These are phyloP conservation scores for Euborellia annulipes DNA, from an alignment of 1,140 invertebrate genomes.

Conservation along the genomic window DNA sequence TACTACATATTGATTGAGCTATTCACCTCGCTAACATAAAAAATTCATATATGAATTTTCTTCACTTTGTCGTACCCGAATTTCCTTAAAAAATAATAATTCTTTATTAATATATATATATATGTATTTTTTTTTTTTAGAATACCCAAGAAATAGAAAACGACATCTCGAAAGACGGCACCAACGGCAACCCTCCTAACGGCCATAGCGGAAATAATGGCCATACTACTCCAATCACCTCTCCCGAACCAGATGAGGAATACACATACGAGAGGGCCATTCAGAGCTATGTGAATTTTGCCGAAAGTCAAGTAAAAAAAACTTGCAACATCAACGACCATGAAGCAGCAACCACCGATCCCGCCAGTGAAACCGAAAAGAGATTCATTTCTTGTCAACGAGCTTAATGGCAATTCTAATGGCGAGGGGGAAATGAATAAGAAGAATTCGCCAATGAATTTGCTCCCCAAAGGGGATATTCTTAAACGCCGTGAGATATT, in stretches of 20 bases:
- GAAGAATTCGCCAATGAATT: too few species aligned
- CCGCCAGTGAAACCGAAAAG: background rate
- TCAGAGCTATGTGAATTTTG: conserved; percentile 57
- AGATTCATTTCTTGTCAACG: background rate
- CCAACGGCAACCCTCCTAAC: conserved; percentile 1
- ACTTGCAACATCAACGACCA: conserved; percentile 16
- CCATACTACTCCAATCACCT: conserved; percentile 40
- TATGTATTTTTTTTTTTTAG: conserved; percentile 7
- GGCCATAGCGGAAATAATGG: conserved; percentile 14
- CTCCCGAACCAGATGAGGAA: conserved; percentile 43
- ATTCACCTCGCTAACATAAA: too few species aligned
- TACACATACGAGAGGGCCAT: conserved; percentile 78
- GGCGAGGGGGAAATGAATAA: too few species aligned
- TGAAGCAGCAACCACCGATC: background rate
- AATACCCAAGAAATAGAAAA: conserved; percentile 5
- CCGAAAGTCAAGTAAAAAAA: conserved; percentile 30
- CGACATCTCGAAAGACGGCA: conserved; percentile 2
- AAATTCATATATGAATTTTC: too few species aligned
- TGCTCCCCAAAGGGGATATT: conserved; percentile 59
- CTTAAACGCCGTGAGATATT: conserved; percentile 66
- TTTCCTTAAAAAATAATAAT: too few species aligned
- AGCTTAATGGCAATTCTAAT: too few species aligned
- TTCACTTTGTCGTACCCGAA: too few species aligned
- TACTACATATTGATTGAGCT: too few species aligned
- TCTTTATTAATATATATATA: too few species aligned